Percentiles rank a stretch among this genome's conserved stretches.
Conservation (phyloP, 2,113 vertebrate species). For the Microtus montanus region DNA sequence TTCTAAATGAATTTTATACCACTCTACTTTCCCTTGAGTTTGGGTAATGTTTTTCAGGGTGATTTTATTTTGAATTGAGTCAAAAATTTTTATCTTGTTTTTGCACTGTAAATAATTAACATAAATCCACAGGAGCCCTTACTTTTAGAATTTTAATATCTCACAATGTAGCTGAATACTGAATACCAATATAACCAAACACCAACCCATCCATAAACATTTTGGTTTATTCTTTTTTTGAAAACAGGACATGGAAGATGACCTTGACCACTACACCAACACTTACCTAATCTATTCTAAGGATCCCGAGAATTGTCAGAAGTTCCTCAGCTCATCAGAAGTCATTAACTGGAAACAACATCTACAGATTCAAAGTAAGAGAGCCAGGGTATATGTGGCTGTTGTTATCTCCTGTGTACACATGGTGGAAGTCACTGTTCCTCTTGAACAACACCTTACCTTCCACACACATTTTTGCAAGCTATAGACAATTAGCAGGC, state of each 20-base stretch:
- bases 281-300: conserved; percentile 59
- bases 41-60: not conserved
- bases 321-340: too few species aligned
- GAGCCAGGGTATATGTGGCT: too few species aligned
- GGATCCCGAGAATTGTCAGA: not conserved
- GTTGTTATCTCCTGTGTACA: too few species aligned
- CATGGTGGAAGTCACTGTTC: too few species aligned
- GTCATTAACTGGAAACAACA: too few species aligned
- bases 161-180: not conserved
- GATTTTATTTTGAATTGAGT: not conserved
- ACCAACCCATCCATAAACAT: not conserved
- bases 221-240: not conserved
- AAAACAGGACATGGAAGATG: conserved; percentile 64
- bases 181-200: not conserved
- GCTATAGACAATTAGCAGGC: too few species aligned
- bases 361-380: too few species aligned
- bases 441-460: too few species aligned
- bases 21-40: not conserved
- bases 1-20: not conserved
- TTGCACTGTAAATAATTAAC: not conserved
- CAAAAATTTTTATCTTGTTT: not conserved
- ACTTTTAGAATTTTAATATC: not conserved
- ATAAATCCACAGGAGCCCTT: not conserved
- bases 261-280: conserved; percentile 61
- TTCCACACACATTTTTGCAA: not conserved